Evolutionary conservation across 2,113 vertebrate species (phyloP), one percentile per base, ranked within the genome.

Genomic region (Neogobius melanostomus): DNA sequence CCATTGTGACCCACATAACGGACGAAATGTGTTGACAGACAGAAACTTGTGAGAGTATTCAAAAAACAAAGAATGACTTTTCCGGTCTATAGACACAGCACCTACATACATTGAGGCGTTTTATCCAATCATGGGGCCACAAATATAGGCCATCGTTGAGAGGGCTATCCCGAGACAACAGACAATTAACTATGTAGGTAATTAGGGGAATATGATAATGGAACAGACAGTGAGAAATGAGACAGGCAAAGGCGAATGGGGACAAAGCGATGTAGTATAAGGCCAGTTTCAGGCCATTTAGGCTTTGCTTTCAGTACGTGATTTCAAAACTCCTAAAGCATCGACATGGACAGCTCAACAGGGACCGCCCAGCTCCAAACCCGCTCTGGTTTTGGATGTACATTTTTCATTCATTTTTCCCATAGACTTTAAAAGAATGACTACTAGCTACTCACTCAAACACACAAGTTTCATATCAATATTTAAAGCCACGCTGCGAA

Each of bases 1-100:
- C 46, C 7, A n/a, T n/a, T n/a, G 14, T 16, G 73, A 72, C 76
- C 72, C 74, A 42, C 73, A 78, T 67, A 5, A 72, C 62, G 36
- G 51, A 71, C 4, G 8, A 47, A 45, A 67, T 3, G 7, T 49
- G 36, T 53, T 61, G 50, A 62, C 28, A 10, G 21, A 2, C n/a
- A 28, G 17, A 1, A 63, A 43, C 36, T 10, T 51, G n/a, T 52
- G 52, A 50, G 21, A 57, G 6, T 1, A 9, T 15, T 17, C 11
- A 8, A 7, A 5, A 12, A 14, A 61, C 14, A 61, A n/a, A 44
- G 59, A 44, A 9, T 45, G 42, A 45, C 42, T 61, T 61, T 44
- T 43, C 57, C 28, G 11, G 36, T 44, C 15, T 12, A 61, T 56
- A 21, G 21, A 56, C 16, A 28, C 17, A 44, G 10, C 59, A 56